Percentiles rank a stretch among this genome's conserved stretches.
Evolutionary conservation across 1,140 invertebrate genomes (phyloP).

Genomic region (Heliothis virescens): DNA sequence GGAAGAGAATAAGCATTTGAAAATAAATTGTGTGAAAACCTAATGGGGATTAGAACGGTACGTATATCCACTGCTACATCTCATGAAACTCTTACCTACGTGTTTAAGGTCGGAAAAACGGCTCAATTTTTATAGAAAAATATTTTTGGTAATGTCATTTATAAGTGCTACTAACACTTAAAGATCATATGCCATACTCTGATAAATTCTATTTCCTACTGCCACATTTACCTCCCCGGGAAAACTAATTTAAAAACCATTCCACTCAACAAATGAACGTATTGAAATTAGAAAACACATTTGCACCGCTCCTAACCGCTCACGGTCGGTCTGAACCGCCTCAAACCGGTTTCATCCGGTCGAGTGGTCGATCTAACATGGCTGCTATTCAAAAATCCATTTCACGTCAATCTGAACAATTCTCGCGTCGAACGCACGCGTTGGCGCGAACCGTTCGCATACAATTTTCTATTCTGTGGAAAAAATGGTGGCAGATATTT

Average conservation of each 20-base stretch:
- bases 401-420: slow-evolving; percentile 77
- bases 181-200: too few relatives aligned
- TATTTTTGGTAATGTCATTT: neutral
- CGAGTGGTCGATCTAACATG: slow-evolving; percentile 63
- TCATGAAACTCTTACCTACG: too few relatives aligned
- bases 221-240: neutral
- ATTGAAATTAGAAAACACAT: slow-evolving; percentile 53
- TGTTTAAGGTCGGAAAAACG: too few relatives aligned
- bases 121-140: too few relatives aligned
- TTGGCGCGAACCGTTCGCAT: slow-evolving; percentile 26
- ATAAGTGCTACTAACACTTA: too few relatives aligned
- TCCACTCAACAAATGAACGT: slow-evolving; percentile 4
- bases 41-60: too few relatives aligned
- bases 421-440: slow-evolving; percentile 52
- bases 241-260: slow-evolving; percentile 42
- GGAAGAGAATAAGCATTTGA: neutral
- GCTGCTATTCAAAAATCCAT: slow-evolving; percentile 74
- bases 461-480: slow-evolving; percentile 32
- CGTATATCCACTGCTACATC: too few relatives aligned
- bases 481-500: slow-evolving; percentile 5
- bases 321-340: slow-evolving; percentile 38
- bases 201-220: too few relatives aligned
- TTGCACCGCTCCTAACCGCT: slow-evolving; percentile 42
- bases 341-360: slow-evolving; percentile 54
- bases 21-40: too few relatives aligned